These are phyloP conservation scores for Dermolepida albohirtum DNA, from an alignment of 2,888 invertebrate genomes.

Conservation along the genomic window DNA sequence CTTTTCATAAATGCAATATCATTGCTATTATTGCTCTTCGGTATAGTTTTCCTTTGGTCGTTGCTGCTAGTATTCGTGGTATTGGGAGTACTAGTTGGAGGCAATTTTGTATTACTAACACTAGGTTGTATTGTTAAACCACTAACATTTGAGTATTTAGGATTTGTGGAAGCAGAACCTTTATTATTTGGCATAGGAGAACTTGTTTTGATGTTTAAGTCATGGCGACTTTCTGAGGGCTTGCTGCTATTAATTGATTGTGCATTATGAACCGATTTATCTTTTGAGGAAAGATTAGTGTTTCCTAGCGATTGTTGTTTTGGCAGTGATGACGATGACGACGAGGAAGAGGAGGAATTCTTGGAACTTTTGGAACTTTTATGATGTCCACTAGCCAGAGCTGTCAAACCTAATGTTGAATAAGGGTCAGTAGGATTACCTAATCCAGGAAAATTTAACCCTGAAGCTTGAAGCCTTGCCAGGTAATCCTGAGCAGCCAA, in stretches of 20 bases:
- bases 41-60: conserved; percentile 55
- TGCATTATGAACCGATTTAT: conserved; percentile 48
- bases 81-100: conserved; percentile 51
- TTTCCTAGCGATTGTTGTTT: conserved; percentile 44
- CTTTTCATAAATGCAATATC: conserved; percentile 54
- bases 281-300: conserved; percentile 39
- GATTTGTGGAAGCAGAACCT: conserved; percentile 46
- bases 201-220: conserved; percentile 50
- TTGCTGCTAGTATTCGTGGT: conserved; percentile 66
- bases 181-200: conserved; percentile 54
- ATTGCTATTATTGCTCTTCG: conserved; percentile 48
- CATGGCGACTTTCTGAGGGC: conserved; percentile 51
- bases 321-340: conserved; percentile 51
- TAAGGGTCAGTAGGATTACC: conserved; percentile 71
- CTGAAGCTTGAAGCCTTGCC: conserved; percentile 84
- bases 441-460: conserved; percentile 76
- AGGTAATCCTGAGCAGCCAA: conserved; percentile 90
- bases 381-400: conserved; percentile 60
- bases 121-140: conserved; percentile 60
- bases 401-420: conserved; percentile 69
- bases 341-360: conserved; percentile 46
- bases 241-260: conserved; percentile 43
- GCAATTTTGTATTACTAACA: conserved; percentile 51
- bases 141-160: conserved; percentile 56
- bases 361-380: conserved; percentile 54